phyloP scores from a whole-genome alignment of 1,140 invertebrate species.

The Papilio aristodemus region DNA sequence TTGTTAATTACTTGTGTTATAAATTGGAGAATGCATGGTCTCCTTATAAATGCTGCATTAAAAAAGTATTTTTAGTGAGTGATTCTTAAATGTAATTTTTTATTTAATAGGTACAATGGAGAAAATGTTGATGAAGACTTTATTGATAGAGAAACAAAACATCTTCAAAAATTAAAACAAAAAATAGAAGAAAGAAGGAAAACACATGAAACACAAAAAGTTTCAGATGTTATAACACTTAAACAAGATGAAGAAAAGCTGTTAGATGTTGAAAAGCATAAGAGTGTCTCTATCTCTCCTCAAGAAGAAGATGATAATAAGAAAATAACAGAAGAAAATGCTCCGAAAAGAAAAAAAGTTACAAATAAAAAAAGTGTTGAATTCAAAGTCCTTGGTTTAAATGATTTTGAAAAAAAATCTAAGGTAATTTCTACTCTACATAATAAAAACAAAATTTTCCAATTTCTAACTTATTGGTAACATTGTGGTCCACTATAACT shows the following conservation, averaged over 20 bases:
- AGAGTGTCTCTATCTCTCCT: conserved; percentile 40
- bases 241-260: conserved; percentile 36
- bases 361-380: conserved; percentile 42
- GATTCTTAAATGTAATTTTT: conserved; percentile 21
- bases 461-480: background rate
- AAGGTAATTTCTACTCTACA: conserved; percentile 50
- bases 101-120: conserved; percentile 72
- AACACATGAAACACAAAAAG: conserved; percentile 47
- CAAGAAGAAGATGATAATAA: conserved; percentile 27
- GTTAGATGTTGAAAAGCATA: conserved; percentile 20
- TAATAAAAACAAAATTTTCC: background rate
- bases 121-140: conserved; percentile 61
- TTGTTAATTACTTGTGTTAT: too few species aligned
- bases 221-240: conserved; percentile 48
- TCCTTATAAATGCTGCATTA: too few species aligned
- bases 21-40: too few species aligned
- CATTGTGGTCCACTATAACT: too few species aligned
- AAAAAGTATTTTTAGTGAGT: too few species aligned
- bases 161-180: conserved; percentile 82
- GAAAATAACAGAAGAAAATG: conserved; percentile 30
- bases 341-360: conserved; percentile 41
- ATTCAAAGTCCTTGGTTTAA: conserved; percentile 80
- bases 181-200: conserved; percentile 81
- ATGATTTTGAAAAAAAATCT: conserved; percentile 75
- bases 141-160: conserved; percentile 75